Conservation (phyloP, 2,113 vertebrate species). For the Brevimyrus niger region DNA sequence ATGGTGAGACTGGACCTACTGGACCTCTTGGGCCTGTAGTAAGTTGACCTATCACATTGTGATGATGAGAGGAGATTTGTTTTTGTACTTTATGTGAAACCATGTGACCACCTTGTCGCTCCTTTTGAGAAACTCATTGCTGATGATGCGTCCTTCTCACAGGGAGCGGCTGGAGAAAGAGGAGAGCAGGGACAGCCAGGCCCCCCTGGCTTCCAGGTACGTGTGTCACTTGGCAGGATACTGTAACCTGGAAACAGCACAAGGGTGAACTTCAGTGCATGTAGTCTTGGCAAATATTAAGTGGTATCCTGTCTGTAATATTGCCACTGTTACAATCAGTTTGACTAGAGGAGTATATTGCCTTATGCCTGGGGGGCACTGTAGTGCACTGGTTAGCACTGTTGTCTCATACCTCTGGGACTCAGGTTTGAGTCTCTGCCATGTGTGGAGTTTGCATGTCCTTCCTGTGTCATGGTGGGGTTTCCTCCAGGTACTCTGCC, state of each 20-base stretch:
- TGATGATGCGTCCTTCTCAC: constrained; percentile 9
- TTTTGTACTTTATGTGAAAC: not conserved
- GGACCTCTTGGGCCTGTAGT: constrained; percentile 82
- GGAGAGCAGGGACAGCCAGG: constrained; percentile 91
- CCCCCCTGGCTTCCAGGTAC: constrained; percentile 91
- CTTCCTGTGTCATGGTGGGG: not conserved
- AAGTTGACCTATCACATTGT: constrained; percentile 51
- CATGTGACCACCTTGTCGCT: not conserved
- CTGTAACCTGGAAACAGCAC: not conserved
- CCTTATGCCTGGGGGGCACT: not conserved
- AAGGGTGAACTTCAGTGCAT: not conserved
- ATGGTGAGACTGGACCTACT: constrained; percentile 84
- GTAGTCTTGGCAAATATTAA: not conserved
- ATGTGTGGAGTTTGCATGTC: not conserved
- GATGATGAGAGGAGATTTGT: not conserved
- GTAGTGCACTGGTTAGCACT: not conserved
- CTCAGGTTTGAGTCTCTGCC: not conserved
- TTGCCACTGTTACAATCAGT: not conserved
- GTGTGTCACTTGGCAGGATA: constrained; percentile 19
- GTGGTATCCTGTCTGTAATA: not conserved
- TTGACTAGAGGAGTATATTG: not conserved
- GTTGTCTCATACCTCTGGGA: not conserved
- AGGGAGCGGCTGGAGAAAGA: constrained; percentile 89
- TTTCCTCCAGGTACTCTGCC: not conserved
- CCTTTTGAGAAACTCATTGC: not conserved